A percentile compares a stretch with the other conserved stretches of the same genome.
phyloP scores from a whole-genome alignment of 2,888 invertebrate genomes.

The Epiblema foenella region DNA sequence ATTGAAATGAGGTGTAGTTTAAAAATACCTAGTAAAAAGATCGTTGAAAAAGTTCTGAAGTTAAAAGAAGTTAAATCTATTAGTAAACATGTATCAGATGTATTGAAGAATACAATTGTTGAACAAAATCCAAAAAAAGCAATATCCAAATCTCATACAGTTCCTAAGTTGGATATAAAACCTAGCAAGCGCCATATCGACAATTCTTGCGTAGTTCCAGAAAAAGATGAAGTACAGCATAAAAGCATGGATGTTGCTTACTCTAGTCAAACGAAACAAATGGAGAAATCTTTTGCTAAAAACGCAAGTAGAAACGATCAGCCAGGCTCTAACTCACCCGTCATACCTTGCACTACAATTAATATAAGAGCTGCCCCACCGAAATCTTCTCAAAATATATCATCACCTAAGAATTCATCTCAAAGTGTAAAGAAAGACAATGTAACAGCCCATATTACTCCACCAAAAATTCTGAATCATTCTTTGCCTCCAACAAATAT shows the following conservation, averaged over 20 bases:
- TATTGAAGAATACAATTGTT: neutral
- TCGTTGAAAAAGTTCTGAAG: constrained; percentile 16
- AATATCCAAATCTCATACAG: neutral
- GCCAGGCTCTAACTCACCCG: constrained; percentile 14
- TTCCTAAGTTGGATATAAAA: constrained; percentile 19
- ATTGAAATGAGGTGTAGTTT: constrained; percentile 23
- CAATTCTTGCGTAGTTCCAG: neutral
- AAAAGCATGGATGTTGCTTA: neutral
- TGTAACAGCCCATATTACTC: neutral
- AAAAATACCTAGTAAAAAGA: constrained; percentile 19
- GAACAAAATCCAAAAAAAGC: neutral
- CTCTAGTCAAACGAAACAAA: constrained; percentile 3
- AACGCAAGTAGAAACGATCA: neutral
- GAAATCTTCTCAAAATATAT: neutral
- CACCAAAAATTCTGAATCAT: neutral
- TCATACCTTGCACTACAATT: constrained; percentile 10
- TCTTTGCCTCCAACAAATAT: neutral
- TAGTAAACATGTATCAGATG: neutral
- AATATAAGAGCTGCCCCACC: neutral
- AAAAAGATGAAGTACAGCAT: neutral
- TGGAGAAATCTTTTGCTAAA: neutral
- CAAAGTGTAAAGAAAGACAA: neutral
- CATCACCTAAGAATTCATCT: neutral
- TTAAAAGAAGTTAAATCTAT: constrained; percentile 12
- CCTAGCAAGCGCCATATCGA: neutral